phyloP scores from a whole-genome alignment of 2,888 invertebrate species.

The Campaea margaritaria region DNA sequence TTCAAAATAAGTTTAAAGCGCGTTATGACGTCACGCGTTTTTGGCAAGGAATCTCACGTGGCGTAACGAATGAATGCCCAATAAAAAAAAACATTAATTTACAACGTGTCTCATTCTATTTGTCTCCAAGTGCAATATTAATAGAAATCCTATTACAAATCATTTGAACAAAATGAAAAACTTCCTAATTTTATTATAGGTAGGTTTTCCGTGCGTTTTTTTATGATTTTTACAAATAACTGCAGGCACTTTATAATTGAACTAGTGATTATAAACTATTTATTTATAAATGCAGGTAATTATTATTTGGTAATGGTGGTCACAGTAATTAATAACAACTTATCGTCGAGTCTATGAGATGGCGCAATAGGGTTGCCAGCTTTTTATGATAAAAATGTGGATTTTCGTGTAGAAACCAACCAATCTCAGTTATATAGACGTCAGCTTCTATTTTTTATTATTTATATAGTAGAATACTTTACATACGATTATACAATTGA shows the following conservation, averaged over 20 bases:
- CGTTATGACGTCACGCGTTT: too few species aligned
- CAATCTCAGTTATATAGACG: too few species aligned
- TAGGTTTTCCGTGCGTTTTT: not conserved
- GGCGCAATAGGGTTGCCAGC: not conserved
- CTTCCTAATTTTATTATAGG: too few species aligned
- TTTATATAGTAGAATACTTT: not conserved
- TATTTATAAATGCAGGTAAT: constrained; percentile 24
- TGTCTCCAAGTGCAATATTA: not conserved
- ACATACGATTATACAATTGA: constrained; percentile 3
- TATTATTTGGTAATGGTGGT: constrained; percentile 14
- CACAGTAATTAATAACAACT: not conserved
- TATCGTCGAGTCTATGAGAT: not conserved
- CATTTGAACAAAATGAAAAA: not conserved
- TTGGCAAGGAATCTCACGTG: too few species aligned
- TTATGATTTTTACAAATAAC: not conserved
- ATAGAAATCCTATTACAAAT: too few species aligned
- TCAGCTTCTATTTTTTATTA: too few species aligned
- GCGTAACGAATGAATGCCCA: too few species aligned
- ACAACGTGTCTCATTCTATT: not conserved
- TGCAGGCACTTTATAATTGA: constrained; percentile 29
- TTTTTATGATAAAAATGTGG: not conserved
- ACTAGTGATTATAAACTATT: constrained; percentile 10
- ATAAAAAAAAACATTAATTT: too few species aligned
- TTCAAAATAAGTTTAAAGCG: too few species aligned
- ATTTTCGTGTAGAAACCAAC: too few species aligned